phyloP scores from a whole-genome alignment of 23 tunicate species.

The Botrylloides violaceus region DNA sequence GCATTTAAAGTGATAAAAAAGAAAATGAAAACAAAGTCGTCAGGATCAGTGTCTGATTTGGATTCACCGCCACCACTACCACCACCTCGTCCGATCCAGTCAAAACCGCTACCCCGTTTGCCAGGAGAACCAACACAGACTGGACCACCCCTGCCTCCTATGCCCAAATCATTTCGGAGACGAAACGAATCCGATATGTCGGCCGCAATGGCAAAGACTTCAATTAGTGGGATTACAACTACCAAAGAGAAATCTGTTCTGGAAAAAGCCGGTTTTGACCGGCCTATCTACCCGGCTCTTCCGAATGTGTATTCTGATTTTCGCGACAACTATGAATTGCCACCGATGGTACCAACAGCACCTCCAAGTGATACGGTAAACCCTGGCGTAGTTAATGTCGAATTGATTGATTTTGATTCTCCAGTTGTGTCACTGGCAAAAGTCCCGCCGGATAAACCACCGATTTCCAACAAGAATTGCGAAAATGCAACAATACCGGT shows the following conservation, averaged over 20 bases:
- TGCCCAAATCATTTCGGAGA: neutral
- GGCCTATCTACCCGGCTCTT: slow-evolving; percentile 14
- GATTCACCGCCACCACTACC: slow-evolving; percentile 4
- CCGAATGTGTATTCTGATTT: slow-evolving; percentile 13
- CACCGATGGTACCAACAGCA: neutral
- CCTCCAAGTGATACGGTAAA: neutral
- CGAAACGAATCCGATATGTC: neutral
- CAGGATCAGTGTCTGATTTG: neutral
- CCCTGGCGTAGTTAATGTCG: neutral
- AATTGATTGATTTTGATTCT: neutral
- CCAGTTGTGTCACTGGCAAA: no score
- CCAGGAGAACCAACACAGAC: neutral
- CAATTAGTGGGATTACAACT: neutral
- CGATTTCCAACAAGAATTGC: neutral
- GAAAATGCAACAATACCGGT: neutral
- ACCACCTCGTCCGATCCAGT: neutral
- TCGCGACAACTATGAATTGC: neutral
- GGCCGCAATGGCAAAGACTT: neutral
- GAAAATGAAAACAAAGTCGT: neutral
- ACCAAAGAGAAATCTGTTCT: neutral
- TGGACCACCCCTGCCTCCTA: slow-evolving; percentile 6
- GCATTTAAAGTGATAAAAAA: slow-evolving; percentile 9
- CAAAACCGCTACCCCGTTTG: slow-evolving; percentile 10
- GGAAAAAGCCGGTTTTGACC: neutral
- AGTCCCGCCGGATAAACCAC: neutral